Evolutionary conservation across 2,113 vertebrate species (phyloP), one percentile per base, ranked within the genome.

Genomic region (Brienomyrus brachyistius): DNA sequence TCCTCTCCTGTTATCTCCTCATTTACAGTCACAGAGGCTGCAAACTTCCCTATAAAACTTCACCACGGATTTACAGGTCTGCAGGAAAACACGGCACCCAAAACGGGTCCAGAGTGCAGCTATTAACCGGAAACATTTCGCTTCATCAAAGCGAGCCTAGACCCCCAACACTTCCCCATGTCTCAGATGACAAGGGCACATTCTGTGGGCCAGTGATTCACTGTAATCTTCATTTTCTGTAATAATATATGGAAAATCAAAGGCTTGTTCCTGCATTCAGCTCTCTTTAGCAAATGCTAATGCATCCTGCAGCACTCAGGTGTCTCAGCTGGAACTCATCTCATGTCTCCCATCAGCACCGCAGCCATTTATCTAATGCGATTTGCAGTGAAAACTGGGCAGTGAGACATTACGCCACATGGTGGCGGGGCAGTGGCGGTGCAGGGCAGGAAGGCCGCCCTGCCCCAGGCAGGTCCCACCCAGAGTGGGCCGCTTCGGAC

Each of bases 341-440:
- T 54, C 48, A 31, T 51, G 23, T 86, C 48, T 86, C 51, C 85
- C 51, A 56, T 40, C 27, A 27, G 45, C n/a, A 27, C 17, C 5
- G 4, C 31, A 31, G n/a, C 11, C 47, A 52, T 86, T 17, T 52
- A 35, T 19, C 50, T 86, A 35, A 86, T 54, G 27, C 23, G 5
- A 86, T 86, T 86, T 54, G 48, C 51, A 27, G 85, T 87, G 85
- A 52, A 87, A 87, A 87, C 45, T 31, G 50, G 50, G 48, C 83
- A 56, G 51, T 2, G 51, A 87, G 10, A 87, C 13, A 13, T 56
- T 17, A 86, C n/a, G n/a, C 17, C 43, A 54, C 47, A 54, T 19
- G 48, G 21, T 51, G 48, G 50, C n/a, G 3, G 85, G 50, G 8
- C 48, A 6, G 35, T 35, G 15, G 85, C 2, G 13, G 31, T 48